Base-by-base conservation (phyloP, 2,888 invertebrate genomes). In the Mactromeris polynyma region DNA sequence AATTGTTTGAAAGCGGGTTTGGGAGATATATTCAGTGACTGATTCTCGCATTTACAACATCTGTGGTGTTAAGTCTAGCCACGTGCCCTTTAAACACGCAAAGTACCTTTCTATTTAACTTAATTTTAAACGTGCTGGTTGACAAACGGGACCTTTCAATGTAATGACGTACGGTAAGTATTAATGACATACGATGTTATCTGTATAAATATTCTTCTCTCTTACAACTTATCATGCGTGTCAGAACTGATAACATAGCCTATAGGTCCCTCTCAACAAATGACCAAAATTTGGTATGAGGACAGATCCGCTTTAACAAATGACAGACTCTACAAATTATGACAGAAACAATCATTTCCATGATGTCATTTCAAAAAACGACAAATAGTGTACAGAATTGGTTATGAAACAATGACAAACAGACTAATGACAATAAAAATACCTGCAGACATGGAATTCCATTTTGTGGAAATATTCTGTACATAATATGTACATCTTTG, bases 301-400 rank as follows among this genome's bases (percentile, higher is more conserved):
- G 84, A 84, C 84, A 84, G 54, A 21, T 51, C 38, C 36, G 17
- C 78, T 77, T 14, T 40, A 78, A 84, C 51, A 31, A 84, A 84
- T 42, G 33, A 21, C 17, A 31, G 9, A 78, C 51, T 36, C 51
- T 78, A 82, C 31, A 33, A 38, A 51, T 33, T 77, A 58, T 87
- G 90, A 90, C 90, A 90, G 84, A 86, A 84, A 38, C 73, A 80
- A 90, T 90, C 86, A 90, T 88, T 90, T 88, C 86, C 81, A 84
- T 88, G 85, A 88, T 90, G 90, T 86, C 90, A 90, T 38, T 80
- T 81, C 54, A 64, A 81, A 31, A 73, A 73, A 36, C 73, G 36
- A 73, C 73, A 73, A 73, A 73, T 73, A 14, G 36, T 26, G 11
- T 17, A 73, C 33, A 73, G 14, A 33, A 73, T 73, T 73, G 36